A percentile compares a stretch with the other conserved stretches of the same genome.
phyloP scores from a whole-genome alignment of 2,888 invertebrate genomes.

The Agrotis puta region DNA sequence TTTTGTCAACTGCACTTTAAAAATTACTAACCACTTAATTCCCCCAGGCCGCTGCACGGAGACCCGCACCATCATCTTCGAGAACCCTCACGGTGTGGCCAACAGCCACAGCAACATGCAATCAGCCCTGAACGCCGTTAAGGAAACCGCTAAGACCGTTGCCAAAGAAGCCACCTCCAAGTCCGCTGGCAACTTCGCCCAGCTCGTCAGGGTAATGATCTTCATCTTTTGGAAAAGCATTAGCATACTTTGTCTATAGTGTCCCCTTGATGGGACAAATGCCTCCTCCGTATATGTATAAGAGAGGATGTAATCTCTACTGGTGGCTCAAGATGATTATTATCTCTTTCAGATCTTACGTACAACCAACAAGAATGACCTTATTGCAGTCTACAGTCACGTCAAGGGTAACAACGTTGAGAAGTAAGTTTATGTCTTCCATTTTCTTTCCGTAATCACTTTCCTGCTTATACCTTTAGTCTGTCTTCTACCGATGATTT shows the following conservation, averaged over 20 bases:
- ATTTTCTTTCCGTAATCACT: neutral
- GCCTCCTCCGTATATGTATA: neutral
- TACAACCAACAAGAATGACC: constrained; percentile 92
- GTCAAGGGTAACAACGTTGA: constrained; percentile 91
- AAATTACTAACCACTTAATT: neutral
- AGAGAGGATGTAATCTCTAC: no score
- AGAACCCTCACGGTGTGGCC: constrained; percentile 92
- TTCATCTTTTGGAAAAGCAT: neutral
- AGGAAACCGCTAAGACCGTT: constrained; percentile 92
- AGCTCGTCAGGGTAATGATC: constrained; percentile 91
- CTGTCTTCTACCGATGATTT: neutral
- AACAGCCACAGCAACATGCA: constrained; percentile 89
- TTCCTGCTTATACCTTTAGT: neutral
- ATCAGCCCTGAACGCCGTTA: constrained; percentile 90
- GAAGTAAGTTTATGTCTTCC: constrained; percentile 82
- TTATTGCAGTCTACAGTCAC: constrained; percentile 93
- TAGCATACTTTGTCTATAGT: neutral
- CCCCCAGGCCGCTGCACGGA: constrained; percentile 79
- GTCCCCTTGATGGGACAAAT: neutral
- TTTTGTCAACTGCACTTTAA: neutral
- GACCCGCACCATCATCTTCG: constrained; percentile 93
- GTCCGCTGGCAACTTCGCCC: constrained; percentile 93
- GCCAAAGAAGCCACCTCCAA: constrained; percentile 91
- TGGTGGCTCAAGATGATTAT: neutral
- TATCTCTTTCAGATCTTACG: constrained; percentile 91